Evolutionary conservation across 2,113 vertebrate genomes (phyloP), one percentile per base, ranked within the genome.

Genomic region (Emydocephalus ijimae): DNA sequence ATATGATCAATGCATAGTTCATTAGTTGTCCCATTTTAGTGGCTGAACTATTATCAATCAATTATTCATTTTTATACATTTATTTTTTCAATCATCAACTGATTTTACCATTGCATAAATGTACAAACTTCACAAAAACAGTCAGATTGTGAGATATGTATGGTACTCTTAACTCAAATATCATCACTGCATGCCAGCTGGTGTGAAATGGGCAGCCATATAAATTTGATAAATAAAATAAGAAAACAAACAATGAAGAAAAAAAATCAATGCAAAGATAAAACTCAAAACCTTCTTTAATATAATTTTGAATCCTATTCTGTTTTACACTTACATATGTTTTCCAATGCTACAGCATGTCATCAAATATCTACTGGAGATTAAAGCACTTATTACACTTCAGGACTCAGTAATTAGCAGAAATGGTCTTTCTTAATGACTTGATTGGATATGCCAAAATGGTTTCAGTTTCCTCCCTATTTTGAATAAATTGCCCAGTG

Each of bases 31-130:
- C 89, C 93, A 85, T 96, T 95, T 96, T 69, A 94, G 88, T 9
- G 92, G 92, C 94, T 94, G 90, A 56, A 29, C 85, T 56, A 96
- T 96, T 95, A 96, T 94, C 94, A 93, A 91, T 43, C 89, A 94
- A 96, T 96, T 94, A 95, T 94, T 95, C 64, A 29, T 93, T 24
- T 89, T 15, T 94, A 5, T 85, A 87, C 94, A 92, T 34, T 89
- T 39, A 59, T 89, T 24, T 93, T 54, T 81, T 94, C 90, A 93
- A 90, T 57, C 57, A 92, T 55, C 92, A 85, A 91, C 45, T 81
- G 94, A 5, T 93, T 95, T 85, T 61, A 86, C 91, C 89, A 34
- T 14, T 93, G 29, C 85, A 55, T 92, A 92, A 96, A 93, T 90
- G 94, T 12, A 93, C 88, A 91, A 81, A 93, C 87, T 23, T 23